Evolutionary conservation across 2,113 vertebrate genomes (phyloP), one percentile per base, ranked within the genome.

Genomic region (Potamarius usumacintae): DNA sequence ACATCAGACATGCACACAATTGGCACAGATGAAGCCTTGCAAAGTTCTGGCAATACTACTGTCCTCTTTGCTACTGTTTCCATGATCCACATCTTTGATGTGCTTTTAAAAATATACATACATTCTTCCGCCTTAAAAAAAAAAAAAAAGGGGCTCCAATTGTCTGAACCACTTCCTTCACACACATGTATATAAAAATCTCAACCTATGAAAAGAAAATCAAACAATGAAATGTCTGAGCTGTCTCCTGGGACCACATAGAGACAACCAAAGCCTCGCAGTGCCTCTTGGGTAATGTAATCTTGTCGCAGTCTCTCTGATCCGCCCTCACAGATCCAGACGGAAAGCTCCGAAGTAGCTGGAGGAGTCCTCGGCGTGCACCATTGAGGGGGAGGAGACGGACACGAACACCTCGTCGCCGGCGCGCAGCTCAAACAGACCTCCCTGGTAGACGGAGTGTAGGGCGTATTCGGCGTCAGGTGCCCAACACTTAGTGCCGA

Each of bases 381-480:
- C 93, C 85, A 97, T 96, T 25, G 93, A 94, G 48, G 96, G 91
- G 9, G 97, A 96, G 1, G 97, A 97, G 57, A 97, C 96, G 0
- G 97, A 97, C n/a, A 97, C 95, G 0, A 98, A 97, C 89, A 98
- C 94, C 93, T 97, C 96, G 0, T 97, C 97, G 0, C 96, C 96
- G 0, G 95, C 96, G 20, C 94, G 93, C 81, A 97, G 94, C 91
- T 97, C 96, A 0, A 98, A 98, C 18, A 97, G 94, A 0, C 96
- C 97, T 0, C 96, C 96, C 92, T 97, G 97, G 94, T 98, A 97
- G 88, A 97, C 94, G 0, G 97, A 96, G 65, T 97, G 96, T 3
- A 97, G 96, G 67, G 96, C 96, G 1, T 97, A 97, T 90, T 97
- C 94, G 0, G 96, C 96, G 7, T 96, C 95, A 0, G 95, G 96